Percentiles rank a stretch among this genome's conserved stretches.
Conservation (phyloP, 2,797 vertebrate species). For the Phoxinus dragarum region DNA sequence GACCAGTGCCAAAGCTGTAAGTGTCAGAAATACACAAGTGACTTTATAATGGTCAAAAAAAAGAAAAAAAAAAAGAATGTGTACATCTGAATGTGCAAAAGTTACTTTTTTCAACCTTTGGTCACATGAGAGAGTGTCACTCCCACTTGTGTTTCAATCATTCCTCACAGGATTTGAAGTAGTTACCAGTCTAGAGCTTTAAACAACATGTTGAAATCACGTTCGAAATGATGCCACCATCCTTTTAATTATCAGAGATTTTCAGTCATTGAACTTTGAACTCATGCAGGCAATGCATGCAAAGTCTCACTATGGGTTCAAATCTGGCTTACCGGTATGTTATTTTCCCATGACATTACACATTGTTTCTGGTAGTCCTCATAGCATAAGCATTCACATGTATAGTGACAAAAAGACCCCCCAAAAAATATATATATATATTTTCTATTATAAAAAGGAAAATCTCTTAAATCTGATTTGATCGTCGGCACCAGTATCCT, state of each 20-base stretch:
- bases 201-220: background rate
- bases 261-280: background rate
- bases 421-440: too few relatives aligned
- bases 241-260: background rate
- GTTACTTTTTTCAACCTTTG: background rate
- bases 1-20: conserved; percentile 95
- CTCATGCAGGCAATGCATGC: too few relatives aligned
- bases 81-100: background rate
- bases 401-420: too few relatives aligned
- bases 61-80: too few relatives aligned
- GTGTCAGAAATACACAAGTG: conserved; percentile 66
- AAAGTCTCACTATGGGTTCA: background rate
- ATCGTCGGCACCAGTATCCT: too few relatives aligned
- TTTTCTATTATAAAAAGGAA: too few relatives aligned
- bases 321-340: background rate
- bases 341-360: background rate
- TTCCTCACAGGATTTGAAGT: background rate
- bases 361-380: too few relatives aligned
- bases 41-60: background rate
- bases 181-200: background rate
- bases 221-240: background rate
- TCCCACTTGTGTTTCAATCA: background rate
- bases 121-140: background rate
- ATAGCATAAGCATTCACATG: too few relatives aligned
- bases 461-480: too few relatives aligned